These are phyloP conservation scores for Agrotis clavis DNA, from an alignment of 2,888 invertebrate genomes.

Conservation along the genomic window DNA sequence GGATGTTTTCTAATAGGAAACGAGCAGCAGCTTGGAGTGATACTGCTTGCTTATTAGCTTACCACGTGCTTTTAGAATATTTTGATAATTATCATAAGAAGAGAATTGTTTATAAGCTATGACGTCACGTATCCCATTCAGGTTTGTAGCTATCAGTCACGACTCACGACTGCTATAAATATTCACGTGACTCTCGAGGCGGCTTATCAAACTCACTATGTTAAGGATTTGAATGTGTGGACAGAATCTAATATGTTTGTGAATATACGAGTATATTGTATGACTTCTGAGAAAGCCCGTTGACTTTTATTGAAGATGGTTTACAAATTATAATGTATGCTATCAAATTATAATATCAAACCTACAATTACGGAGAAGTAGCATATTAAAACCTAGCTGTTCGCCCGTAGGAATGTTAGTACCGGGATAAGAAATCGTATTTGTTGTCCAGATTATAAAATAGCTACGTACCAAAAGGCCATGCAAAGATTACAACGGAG, in stretches of 20 bases:
- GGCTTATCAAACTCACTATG: conserved; percentile 8
- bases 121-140: neutral
- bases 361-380: no score
- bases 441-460: no score
- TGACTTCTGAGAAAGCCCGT: neutral
- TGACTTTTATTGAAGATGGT: neutral
- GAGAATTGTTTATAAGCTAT: conserved; percentile 18
- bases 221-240: conserved; percentile 7
- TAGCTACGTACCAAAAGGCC: no score
- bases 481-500: no score
- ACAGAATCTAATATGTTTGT: conserved; percentile 29
- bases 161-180: conserved; percentile 15
- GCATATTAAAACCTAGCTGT: no score
- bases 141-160: neutral
- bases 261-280: neutral
- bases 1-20: no score
- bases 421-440: no score
- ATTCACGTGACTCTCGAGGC: conserved; percentile 15
- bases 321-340: neutral
- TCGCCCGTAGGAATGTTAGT: no score
- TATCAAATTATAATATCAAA: no score
- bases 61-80: no score
- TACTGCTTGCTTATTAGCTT: no score
- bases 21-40: no score
- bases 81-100: conserved; percentile 16